Conservation (phyloP, 2,797 vertebrate genomes). For the Miichthys miiuy region DNA sequence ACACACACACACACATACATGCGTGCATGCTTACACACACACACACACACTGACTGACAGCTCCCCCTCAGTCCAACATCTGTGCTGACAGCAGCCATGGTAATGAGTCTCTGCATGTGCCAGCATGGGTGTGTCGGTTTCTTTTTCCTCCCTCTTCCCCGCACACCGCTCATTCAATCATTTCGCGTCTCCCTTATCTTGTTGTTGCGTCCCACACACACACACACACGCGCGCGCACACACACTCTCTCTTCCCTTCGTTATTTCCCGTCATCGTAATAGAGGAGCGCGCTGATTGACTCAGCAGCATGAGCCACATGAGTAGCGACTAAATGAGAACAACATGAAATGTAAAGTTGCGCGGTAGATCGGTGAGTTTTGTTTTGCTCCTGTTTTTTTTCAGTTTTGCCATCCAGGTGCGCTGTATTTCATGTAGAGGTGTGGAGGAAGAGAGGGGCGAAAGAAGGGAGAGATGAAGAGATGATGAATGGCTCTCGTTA, state of each 20-base stretch:
- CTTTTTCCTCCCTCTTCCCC: conserved; percentile 66
- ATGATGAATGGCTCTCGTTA: conserved; percentile 92
- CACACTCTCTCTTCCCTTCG: not conserved
- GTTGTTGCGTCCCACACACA: conserved; percentile 7
- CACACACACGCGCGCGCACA: too few relatives aligned
- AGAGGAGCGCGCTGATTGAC: conserved; percentile 52
- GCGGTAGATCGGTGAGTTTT: not conserved
- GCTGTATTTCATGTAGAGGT: conserved; percentile 57
- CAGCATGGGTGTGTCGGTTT: conserved; percentile 75
- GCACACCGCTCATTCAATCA: conserved; percentile 69
- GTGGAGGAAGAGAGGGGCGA: conserved; percentile 59
- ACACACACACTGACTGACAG: conserved; percentile 77
- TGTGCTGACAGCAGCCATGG: conserved; percentile 84
- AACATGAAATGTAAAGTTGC: conserved; percentile 36
- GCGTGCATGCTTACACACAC: conserved; percentile 46
- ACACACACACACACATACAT: conserved; percentile 31
- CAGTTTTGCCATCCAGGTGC: conserved; percentile 65
- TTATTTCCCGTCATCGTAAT: conserved; percentile 57
- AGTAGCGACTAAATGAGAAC: conserved; percentile 39
- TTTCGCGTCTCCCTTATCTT: conserved; percentile 60
- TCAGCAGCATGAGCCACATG: conserved; percentile 14
- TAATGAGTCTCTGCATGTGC: conserved; percentile 83
- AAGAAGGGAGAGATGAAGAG: conserved; percentile 74
- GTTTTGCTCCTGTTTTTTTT: not conserved
- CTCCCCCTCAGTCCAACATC: conserved; percentile 85